Conservation (phyloP, 2,797 vertebrate genomes). For the Poecile montanus region DNA sequence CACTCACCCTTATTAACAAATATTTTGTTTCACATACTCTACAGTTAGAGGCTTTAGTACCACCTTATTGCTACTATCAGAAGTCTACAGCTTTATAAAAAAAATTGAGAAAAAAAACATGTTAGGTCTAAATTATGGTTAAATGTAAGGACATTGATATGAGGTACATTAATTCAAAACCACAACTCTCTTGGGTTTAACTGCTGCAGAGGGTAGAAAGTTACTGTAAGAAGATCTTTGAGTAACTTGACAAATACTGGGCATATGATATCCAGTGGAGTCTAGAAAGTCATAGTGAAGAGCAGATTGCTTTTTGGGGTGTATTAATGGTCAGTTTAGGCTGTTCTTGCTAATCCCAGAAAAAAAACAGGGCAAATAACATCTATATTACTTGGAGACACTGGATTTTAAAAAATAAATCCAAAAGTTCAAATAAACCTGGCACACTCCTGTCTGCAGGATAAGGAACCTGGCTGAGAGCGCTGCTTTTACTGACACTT, state of each 20-base stretch:
- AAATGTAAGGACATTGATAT: background rate
- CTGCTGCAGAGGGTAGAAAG: background rate
- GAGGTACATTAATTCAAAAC: background rate
- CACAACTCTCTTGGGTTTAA: background rate
- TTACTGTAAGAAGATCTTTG: background rate
- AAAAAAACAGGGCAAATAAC: background rate
- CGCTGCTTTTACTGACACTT: background rate
- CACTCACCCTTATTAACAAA: background rate
- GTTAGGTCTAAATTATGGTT: background rate
- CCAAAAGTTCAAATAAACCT: background rate
- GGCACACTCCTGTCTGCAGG: background rate
- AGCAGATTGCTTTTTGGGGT: background rate
- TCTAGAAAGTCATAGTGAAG: background rate
- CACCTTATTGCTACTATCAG: background rate
- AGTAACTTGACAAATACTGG: background rate
- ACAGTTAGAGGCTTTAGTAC: background rate
- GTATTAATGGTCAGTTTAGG: background rate
- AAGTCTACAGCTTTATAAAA: background rate
- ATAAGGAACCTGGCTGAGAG: background rate
- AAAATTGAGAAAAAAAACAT: background rate
- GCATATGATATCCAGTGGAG: too few relatives aligned
- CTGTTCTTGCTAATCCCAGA: background rate
- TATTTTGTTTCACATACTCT: background rate
- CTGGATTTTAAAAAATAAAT: background rate
- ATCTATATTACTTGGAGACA: background rate